Evolutionary conservation across 1,140 invertebrate genomes (phyloP), one percentile per base, ranked within the genome.

Genomic region (Tenebrio molitor): DNA sequence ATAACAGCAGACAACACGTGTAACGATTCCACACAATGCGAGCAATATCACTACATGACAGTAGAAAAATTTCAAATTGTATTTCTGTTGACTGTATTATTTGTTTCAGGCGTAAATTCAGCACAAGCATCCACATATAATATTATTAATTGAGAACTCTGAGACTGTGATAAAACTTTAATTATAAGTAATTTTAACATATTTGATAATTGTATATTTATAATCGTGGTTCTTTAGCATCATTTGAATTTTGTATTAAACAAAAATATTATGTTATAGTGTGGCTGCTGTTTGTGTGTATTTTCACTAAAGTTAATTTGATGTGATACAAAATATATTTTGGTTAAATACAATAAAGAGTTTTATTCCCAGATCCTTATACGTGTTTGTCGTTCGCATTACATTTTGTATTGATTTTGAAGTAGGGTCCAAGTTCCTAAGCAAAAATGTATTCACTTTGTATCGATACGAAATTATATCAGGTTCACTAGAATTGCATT

Each of bases 311-410:
- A 65, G 70, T 72, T 34, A 74, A 69, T 78, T 76, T 64, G 68
- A 76, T 80, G 78, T 80, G 78, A 77, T 78, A 79, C 58, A 74
- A 79, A 73, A 78, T 80, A 80, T 78, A 80, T 78, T 79, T 80
- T 80, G 74, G 72, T 62, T 80, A 78, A 80, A 78, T 74, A 76
- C 63, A 71, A 74, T 64, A 65, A n/a, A 71, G 75, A 72, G 77
- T 80, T 80, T 77, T 80, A 78, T 77, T 79, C 74, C 73, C 21
- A 65, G 25, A 71, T 71, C 69, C 19, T 74, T 76, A 76, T 68
- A 69, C 65, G 69, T 74, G 73, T 71, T 71, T 46, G 41, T 69
- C 73, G 23, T 25, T 69, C 39, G 23, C 44, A 62, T 70, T 23
- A 15, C 25, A 62, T 17, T 67, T 17, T 17, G 25, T 39, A 67